phyloP scores from a whole-genome alignment of 2,888 invertebrate genomes.

The Gari tellinella region DNA sequence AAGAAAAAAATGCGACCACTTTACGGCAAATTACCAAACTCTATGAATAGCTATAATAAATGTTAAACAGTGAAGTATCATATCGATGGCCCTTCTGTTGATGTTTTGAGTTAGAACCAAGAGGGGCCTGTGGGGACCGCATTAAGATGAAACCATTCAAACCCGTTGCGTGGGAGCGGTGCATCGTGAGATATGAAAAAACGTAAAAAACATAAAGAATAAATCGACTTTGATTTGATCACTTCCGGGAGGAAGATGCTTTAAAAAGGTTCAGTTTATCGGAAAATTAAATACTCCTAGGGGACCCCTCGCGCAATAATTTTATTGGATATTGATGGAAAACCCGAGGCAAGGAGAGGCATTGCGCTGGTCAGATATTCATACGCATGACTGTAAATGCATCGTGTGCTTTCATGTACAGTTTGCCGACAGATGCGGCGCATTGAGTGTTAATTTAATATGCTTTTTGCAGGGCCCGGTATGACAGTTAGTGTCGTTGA shows the following conservation, averaged over 20 bases:
- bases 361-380: conserved; percentile 4
- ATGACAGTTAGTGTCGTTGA: conserved; percentile 1
- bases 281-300: conserved; percentile 37
- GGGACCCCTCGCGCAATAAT: conserved; percentile 21
- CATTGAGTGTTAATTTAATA: conserved; percentile 14
- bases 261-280: conserved; percentile 28
- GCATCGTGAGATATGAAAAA: conserved; percentile 2
- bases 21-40: conserved; percentile 51
- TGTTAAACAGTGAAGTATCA: background rate
- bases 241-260: conserved; percentile 2
- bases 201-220: background rate
- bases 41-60: conserved; percentile 12
- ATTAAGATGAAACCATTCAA: background rate
- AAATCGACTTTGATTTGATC: conserved; percentile 11
- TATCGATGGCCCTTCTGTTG: conserved; percentile 4
- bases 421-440: conserved; percentile 6
- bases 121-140: background rate
- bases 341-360: background rate
- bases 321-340: conserved; percentile 35
- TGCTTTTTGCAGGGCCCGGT: background rate
- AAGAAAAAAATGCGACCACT: conserved; percentile 34
- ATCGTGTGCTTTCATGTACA: conserved; percentile 8
- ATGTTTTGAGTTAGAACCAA: background rate
- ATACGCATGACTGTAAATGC: background rate
- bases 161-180: background rate